phyloP scores from a whole-genome alignment of 1,140 invertebrate genomes.

The Drosophila pachea region DNA sequence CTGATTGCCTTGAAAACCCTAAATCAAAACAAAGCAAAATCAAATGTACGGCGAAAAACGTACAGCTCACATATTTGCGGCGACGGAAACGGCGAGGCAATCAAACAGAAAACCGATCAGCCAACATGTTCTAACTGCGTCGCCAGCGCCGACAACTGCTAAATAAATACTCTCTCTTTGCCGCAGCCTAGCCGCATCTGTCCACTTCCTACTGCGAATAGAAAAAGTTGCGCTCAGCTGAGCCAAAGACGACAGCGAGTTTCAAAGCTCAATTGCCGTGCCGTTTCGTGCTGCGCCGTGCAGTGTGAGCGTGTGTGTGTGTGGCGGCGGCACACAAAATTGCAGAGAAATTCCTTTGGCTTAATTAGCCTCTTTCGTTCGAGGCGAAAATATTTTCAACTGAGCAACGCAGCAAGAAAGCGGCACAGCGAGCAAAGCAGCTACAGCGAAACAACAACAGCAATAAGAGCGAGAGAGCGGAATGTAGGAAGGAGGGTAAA shows the following conservation, averaged over 20 bases:
- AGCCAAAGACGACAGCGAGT: conserved; percentile 55
- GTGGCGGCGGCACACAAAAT: conserved; percentile 47
- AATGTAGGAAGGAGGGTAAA: conserved; percentile 21
- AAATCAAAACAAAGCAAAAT: conserved; percentile 65
- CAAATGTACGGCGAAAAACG: conserved; percentile 48
- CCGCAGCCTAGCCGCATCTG: conserved; percentile 7
- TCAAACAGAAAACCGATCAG: conserved; percentile 49
- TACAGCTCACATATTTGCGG: conserved; percentile 30
- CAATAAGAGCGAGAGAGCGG: conserved; percentile 25
- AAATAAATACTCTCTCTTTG: conserved; percentile 16
- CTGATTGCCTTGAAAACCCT: conserved; percentile 73
- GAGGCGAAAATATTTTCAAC: conserved; percentile 76
- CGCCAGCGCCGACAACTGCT: conserved; percentile 21
- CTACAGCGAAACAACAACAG: conserved; percentile 28
- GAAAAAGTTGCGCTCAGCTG: conserved; percentile 61
- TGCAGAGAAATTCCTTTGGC: conserved; percentile 77
- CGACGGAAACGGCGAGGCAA: conserved; percentile 27
- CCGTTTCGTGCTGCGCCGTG: not conserved
- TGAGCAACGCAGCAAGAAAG: conserved; percentile 70
- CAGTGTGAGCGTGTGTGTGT: conserved; percentile 7
- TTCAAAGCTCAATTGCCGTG: conserved; percentile 68
- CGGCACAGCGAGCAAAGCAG: conserved; percentile 55
- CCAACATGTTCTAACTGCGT: conserved; percentile 53
- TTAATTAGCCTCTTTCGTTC: conserved; percentile 76
- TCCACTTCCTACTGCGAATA: conserved; percentile 54